Evolutionary conservation across 2,797 vertebrate species (phyloP).

Genomic region (Myripristis murdjan): DNA sequence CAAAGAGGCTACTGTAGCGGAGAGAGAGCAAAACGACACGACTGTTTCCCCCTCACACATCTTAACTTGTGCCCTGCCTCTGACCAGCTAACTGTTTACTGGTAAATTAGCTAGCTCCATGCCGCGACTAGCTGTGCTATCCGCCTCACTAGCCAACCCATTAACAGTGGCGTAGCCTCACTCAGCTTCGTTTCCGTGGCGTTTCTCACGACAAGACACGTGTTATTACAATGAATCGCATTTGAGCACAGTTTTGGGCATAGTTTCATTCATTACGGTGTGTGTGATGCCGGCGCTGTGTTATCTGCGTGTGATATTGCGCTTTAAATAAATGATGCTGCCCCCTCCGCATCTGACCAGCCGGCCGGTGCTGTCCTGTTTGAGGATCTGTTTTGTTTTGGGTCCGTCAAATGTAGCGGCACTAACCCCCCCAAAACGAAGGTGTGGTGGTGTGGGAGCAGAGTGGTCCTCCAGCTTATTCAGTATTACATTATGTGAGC

Average conservation of each 20-base stretch:
- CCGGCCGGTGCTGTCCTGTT: background rate
- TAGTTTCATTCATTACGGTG: background rate
- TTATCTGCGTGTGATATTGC: background rate
- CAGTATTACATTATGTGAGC: background rate
- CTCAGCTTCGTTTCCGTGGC: background rate
- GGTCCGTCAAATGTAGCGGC: background rate
- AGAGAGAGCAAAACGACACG: background rate
- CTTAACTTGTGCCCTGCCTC: background rate
- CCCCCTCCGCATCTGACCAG: background rate
- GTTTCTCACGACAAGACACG: background rate
- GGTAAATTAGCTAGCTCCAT: conserved; percentile 19
- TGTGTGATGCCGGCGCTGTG: conserved; percentile 35
- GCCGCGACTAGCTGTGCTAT: background rate
- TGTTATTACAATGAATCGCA: background rate
- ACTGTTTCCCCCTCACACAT: background rate
- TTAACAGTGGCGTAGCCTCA: background rate
- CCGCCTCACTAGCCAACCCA: background rate
- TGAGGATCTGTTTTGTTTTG: background rate
- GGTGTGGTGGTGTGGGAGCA: background rate
- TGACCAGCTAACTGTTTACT: background rate
- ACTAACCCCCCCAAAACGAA: background rate
- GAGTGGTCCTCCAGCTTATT: conserved; percentile 1
- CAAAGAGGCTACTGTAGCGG: conserved; percentile 14
- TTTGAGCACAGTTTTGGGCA: background rate
- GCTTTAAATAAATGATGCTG: background rate